Base-by-base conservation (phyloP, 2,888 invertebrate genomes). In the Buathra laborator region DNA sequence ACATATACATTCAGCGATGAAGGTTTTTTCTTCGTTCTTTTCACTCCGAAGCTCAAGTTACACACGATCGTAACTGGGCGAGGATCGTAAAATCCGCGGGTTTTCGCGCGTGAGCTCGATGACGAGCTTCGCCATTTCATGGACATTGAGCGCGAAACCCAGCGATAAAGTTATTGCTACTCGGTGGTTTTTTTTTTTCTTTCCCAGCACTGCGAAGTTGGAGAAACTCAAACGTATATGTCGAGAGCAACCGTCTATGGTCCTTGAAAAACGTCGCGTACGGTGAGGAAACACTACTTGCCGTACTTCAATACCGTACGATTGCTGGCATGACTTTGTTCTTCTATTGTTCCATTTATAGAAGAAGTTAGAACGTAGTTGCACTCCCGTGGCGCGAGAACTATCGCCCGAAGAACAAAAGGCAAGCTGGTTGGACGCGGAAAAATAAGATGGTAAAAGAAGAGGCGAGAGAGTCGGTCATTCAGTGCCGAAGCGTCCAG, bases 361-460 rank as follows among this genome's bases (percentile, higher is more conserved):
- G 56, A 24, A 67, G 59, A 75, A 83, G 66, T 84, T 72, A 14
- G 24, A 46, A 56, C 44, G 44, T 32, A 71, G 48, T 80, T 56
- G 71, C 12, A 59, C 84, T 80, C 83, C 71, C 64, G 71, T 66
- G n/a, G 79, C 29, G 83, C 70, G 64, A 80, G 51, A 79, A 75
- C 64, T 51, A 62, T 67, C 62, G 64, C 83, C 32, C 5, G 7
- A 53, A 53, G 70, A 83, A 79, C 83, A 74, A 79, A 75, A 37
- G 37, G 64, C 53, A 75, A 56, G 62, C 62, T 74, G 59, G 37
- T 16, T 59, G 32, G 10, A 46, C 19, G 48, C 14, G 29, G 43
- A 56, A 16, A 82, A 10, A 48, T 64, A 59, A 72, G 66, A 29
- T 51, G 24, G n/a, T n/a, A 74, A 7, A 24, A 72, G 59, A 62